These are phyloP conservation scores for Tolypeutes matacus DNA, from an alignment of 2,797 vertebrate species.

Conservation along the genomic window DNA sequence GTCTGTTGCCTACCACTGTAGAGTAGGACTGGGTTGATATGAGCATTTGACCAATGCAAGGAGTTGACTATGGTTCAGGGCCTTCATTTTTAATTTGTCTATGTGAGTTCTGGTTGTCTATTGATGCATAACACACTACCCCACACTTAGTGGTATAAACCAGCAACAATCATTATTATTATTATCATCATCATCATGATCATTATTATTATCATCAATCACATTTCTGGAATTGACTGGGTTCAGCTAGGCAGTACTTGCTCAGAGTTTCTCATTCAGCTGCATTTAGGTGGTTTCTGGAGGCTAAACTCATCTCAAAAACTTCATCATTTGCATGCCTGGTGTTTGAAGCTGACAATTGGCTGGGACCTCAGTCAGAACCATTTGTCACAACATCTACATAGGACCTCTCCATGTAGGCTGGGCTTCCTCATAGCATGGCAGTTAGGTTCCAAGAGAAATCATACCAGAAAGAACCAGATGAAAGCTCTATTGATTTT, in stretches of 20 bases:
- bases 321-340: background rate
- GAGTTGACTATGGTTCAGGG: background rate
- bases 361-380: background rate
- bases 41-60: constrained; percentile 40
- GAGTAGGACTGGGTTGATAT: background rate
- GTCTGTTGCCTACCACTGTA: background rate
- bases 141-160: background rate
- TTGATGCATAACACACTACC: constrained; percentile 6
- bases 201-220: background rate
- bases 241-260: background rate
- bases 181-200: background rate
- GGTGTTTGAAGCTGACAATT: background rate
- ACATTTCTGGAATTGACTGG: constrained; percentile 24
- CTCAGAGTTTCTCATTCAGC: constrained; percentile 28
- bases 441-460: constrained; percentile 1
- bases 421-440: background rate
- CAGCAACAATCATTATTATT: constrained; percentile 21
- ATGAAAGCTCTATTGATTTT: background rate
- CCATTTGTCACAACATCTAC: background rate
- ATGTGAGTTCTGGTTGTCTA: background rate
- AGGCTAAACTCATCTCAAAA: background rate
- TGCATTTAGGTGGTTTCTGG: background rate
- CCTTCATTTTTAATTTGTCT: constrained; percentile 41
- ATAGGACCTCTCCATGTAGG: background rate
- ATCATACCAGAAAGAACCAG: background rate